These are phyloP conservation scores for Bicyclus anynana DNA, from an alignment of 1,140 invertebrate species.

Conservation along the genomic window DNA sequence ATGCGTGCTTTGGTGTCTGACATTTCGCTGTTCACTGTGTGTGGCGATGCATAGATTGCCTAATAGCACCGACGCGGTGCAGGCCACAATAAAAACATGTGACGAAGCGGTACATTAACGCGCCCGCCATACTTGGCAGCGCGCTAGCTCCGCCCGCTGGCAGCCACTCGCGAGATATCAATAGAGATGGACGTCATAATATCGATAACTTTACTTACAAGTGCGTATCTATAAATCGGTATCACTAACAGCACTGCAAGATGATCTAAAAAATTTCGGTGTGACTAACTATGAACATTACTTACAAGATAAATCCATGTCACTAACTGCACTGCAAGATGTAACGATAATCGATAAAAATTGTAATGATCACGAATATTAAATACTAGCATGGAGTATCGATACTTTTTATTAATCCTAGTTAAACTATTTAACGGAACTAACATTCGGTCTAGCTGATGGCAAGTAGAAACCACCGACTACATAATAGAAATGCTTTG, in stretches of 20 bases:
- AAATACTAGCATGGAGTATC: no score
- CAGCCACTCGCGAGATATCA: conserved; percentile 48
- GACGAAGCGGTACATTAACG: conserved; percentile 65
- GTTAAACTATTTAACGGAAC: no score
- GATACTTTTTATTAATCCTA: no score
- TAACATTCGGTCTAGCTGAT: no score
- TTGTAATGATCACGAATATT: no score
- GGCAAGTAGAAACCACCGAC: no score
- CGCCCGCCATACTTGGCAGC: conserved; percentile 73
- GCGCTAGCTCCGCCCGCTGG: conserved; percentile 57
- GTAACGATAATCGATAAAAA: no score
- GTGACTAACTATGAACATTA: no score
- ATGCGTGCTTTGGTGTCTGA: conserved; percentile 7
- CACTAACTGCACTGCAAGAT: no score
- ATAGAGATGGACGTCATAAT: conserved; percentile 57
- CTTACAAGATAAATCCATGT: no score
- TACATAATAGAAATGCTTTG: no score
- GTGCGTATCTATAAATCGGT: neutral
- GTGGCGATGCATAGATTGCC: conserved; percentile 54
- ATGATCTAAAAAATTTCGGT: no score
- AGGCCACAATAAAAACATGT: conserved; percentile 64
- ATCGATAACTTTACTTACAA: conserved; percentile 28
- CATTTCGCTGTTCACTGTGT: conserved; percentile 39
- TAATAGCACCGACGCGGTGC: conserved; percentile 47
- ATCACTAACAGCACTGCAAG: neutral